phyloP scores from a whole-genome alignment of 2,797 vertebrate genomes.

The Poeciliopsis gracilis region DNA sequence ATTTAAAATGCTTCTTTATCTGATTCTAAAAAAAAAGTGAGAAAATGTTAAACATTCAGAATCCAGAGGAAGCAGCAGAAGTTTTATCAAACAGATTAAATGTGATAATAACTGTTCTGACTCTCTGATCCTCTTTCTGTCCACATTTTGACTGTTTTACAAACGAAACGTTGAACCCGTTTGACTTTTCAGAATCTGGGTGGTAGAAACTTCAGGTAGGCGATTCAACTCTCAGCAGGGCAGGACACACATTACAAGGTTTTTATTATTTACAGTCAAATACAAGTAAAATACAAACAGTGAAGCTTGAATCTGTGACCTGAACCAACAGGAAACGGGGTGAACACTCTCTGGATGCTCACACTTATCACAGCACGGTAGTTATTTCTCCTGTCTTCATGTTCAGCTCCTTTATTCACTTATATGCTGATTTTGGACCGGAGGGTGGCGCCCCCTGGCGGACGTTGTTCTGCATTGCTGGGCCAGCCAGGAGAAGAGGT shows the following conservation, averaged over 20 bases:
- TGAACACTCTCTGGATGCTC: neutral
- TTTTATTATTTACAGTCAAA: neutral
- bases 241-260: neutral
- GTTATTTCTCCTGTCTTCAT: neutral
- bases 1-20: no score
- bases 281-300: neutral
- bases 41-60: no score
- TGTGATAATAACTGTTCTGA: no score
- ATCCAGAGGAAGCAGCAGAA: no score
- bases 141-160: neutral
- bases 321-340: neutral
- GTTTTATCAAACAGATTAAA: no score
- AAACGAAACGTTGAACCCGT: neutral
- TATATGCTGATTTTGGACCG: neutral
- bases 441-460: slow-evolving; percentile 66
- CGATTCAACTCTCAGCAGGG: neutral
- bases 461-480: slow-evolving; percentile 18
- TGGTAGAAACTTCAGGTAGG: neutral
- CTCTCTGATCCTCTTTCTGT: neutral
- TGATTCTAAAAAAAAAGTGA: no score
- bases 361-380: neutral
- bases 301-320: neutral
- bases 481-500: neutral
- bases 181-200: neutral
- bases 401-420: neutral